Conservation (phyloP, 2,888 invertebrate genomes). For the Drosophila subsilvestris region DNA sequence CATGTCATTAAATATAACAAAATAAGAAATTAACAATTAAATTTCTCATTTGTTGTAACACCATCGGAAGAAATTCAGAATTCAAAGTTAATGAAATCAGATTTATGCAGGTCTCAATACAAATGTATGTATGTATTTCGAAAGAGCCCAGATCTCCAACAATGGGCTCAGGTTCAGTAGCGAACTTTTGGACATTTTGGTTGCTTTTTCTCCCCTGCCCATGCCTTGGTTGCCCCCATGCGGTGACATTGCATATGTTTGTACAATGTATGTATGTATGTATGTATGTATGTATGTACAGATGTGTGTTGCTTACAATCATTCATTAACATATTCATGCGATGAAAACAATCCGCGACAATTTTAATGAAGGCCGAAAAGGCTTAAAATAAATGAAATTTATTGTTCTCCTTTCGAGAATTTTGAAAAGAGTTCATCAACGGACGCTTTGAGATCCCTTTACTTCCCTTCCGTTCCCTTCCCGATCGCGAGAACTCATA, state of each 20-base stretch:
- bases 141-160: constrained; percentile 23
- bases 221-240: constrained; percentile 29
- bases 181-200: constrained; percentile 4
- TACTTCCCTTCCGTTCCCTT: neutral
- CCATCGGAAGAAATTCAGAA: neutral
- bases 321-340: constrained; percentile 76
- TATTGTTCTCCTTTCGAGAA: constrained; percentile 59
- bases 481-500: constrained; percentile 26
- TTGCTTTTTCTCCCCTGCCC: neutral
- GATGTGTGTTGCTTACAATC: constrained; percentile 43
- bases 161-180: constrained; percentile 41
- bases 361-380: constrained; percentile 74
- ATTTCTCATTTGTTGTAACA: neutral
- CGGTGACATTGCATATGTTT: constrained; percentile 18
- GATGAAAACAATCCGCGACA: constrained; percentile 68
- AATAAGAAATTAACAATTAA: neutral
- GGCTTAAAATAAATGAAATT: constrained; percentile 65
- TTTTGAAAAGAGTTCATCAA: constrained; percentile 76
- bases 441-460: constrained; percentile 26
- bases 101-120: too few species aligned
- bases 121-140: too few species aligned
- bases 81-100: neutral
- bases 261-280: neutral
- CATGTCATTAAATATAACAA: too few species aligned
- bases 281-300: neutral